Base-by-base conservation (phyloP, 1,140 invertebrate species). In the Episyrphus balteatus region DNA sequence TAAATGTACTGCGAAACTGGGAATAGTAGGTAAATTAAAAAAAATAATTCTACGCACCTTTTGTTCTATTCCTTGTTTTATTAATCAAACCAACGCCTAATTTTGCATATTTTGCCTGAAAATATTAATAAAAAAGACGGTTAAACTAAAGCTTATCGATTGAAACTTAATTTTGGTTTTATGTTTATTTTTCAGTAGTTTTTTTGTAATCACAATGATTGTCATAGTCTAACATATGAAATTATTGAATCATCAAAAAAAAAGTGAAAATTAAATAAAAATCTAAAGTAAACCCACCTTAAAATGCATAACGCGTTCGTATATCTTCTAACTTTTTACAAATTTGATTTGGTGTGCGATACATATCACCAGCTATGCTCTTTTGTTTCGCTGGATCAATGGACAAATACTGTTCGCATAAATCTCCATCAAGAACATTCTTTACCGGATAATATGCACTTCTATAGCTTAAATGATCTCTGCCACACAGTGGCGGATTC, bases 361-460 rank as follows among this genome's bases (percentile, higher is more conserved):
- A 95, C 40, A 99, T 74, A 70, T 98, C 93, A 30, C 86, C 81
- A 1, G 94, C 84, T 47, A 99, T 97, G 50, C 83, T 86, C 59
- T 95, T 95, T 61, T 99, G 97, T 69, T 97, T 98, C 0, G 73
- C 70, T 0, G 84, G 76, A 56, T 99, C 96, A 50, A 99, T 80
- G 0, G 93, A 95, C 63, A 95, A 96, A 67, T 93, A 99, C 71
- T 98, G 94, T 71, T 99, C 97, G 69, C 97, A 99, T 5, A 99
- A 73, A 71, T 99, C 97, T 6, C 97, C 97, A 71, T 99, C 97
- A 51, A 99, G 88, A 0, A 99, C 92, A 75, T 94, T 96, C 81
- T 92, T 98, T 2, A 98, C 89, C 7, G 97, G 94, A 66, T 92
- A 98, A 72, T 98, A 99, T 58, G 94, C 97, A 19, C 93, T 98